Conservation (phyloP, 2,797 vertebrate genomes). For the Kryptopterus vitreolus region DNA sequence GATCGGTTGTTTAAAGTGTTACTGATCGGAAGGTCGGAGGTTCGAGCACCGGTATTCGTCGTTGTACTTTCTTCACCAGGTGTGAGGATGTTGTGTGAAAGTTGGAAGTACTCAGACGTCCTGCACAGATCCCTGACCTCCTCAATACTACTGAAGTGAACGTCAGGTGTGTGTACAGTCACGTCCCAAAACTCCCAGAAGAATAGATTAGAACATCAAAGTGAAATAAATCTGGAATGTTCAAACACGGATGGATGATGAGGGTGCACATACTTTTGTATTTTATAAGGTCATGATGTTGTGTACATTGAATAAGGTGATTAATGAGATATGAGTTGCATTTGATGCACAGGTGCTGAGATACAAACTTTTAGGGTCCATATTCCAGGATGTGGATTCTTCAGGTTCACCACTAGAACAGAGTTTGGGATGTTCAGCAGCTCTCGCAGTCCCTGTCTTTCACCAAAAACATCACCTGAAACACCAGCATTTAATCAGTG, state of each 20-base stretch:
- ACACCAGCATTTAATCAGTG: not conserved
- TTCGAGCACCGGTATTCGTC: too few relatives aligned
- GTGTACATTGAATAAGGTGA: not conserved
- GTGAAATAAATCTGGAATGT: not conserved
- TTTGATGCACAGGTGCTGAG: not conserved
- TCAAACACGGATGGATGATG: not conserved
- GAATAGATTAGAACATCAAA: not conserved
- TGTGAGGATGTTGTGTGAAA: too few relatives aligned
- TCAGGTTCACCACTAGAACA: constrained; percentile 83
- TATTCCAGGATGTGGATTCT: constrained; percentile 81
- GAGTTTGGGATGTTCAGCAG: constrained; percentile 93
- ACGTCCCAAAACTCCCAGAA: not conserved
- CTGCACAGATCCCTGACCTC: too few relatives aligned
- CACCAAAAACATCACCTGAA: constrained; percentile 79
- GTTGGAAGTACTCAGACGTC: too few relatives aligned
- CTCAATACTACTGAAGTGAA: too few relatives aligned
- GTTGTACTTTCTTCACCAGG: too few relatives aligned
- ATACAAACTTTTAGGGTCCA: constrained; percentile 79
- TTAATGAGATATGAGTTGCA: not conserved
- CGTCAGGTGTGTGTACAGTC: not conserved
- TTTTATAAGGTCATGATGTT: not conserved
- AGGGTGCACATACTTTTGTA: too few relatives aligned
- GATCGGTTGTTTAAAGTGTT: too few relatives aligned
- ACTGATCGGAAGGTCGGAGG: too few relatives aligned
- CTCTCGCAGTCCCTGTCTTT: constrained; percentile 81